Percentiles rank a stretch among this genome's conserved stretches.
phyloP scores from a whole-genome alignment of 1,140 invertebrate species.

The Olivierus martensii region DNA sequence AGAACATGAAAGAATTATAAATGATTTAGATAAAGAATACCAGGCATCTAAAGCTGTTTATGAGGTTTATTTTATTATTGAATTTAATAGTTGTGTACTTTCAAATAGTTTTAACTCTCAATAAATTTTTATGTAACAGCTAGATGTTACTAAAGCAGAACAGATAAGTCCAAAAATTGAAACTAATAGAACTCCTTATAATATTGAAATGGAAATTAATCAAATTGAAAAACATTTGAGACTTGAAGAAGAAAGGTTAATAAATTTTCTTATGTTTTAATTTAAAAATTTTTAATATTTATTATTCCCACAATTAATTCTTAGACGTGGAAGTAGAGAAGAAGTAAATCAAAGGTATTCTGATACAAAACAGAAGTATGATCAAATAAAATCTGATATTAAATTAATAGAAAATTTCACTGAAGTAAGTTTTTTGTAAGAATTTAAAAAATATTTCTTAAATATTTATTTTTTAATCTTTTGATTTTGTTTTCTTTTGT shows the following conservation, averaged over 20 bases:
- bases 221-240: slow-evolving; percentile 21
- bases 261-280: too few relatives aligned
- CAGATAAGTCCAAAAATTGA: slow-evolving; percentile 14
- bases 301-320: too few relatives aligned
- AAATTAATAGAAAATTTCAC: slow-evolving; percentile 19
- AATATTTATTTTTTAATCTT: neutral
- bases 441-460: too few relatives aligned
- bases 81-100: too few relatives aligned
- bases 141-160: neutral
- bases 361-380: slow-evolving; percentile 19
- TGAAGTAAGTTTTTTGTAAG: neutral
- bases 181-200: slow-evolving; percentile 23
- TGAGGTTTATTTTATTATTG: slow-evolving; percentile 3
- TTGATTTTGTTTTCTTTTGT: slow-evolving; percentile 14
- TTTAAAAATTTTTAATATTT: neutral
- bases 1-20: too few relatives aligned
- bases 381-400: slow-evolving; percentile 23
- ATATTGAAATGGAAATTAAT: slow-evolving; percentile 26
- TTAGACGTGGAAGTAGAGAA: too few relatives aligned
- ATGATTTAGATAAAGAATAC: too few relatives aligned
- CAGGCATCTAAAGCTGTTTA: too few relatives aligned
- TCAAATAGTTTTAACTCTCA: too few relatives aligned
- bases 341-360: too few relatives aligned
- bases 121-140: neutral
- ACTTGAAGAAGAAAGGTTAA: neutral